phyloP scores from a whole-genome alignment of 2,797 vertebrate species.

The Neosilurus mollespiculum region DNA sequence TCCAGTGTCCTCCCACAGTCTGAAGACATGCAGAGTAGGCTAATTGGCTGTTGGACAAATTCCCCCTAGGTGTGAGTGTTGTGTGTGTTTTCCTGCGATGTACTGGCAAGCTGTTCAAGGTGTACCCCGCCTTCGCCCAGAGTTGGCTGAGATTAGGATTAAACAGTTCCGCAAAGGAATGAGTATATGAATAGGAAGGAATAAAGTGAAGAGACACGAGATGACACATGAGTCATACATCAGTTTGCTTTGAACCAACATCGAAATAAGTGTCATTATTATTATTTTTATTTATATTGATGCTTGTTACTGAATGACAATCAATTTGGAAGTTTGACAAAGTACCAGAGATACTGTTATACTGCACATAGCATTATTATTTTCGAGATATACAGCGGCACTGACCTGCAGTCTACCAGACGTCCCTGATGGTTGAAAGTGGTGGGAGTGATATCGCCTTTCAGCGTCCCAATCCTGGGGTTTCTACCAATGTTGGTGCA shows the following conservation, averaged over 20 bases:
- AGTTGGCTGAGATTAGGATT: too few relatives aligned
- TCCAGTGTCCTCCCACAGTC: too few relatives aligned
- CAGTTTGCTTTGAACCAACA: neutral
- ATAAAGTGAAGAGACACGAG: neutral
- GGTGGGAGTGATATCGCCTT: constrained; percentile 84
- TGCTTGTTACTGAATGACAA: neutral
- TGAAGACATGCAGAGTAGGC: too few relatives aligned
- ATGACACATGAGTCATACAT: neutral
- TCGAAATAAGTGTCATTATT: neutral
- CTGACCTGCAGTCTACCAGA: constrained; percentile 87
- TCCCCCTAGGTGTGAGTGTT: too few relatives aligned
- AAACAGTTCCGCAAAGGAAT: neutral
- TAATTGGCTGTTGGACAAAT: too few relatives aligned
- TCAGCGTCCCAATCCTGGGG: constrained; percentile 82
- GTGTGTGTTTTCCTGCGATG: too few relatives aligned
- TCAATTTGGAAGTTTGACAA: neutral
- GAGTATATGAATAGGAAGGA: neutral
- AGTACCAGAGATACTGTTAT: neutral
- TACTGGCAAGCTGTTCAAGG: too few relatives aligned
- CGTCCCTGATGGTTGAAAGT: constrained; percentile 86
- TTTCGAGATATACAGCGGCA: neutral
- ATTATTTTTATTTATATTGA: neutral
- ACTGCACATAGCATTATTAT: neutral
- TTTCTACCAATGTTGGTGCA: constrained; percentile 80
- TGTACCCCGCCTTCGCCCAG: too few relatives aligned